Base-by-base conservation (phyloP, 2,113 vertebrate genomes). In the Balaeniceps rex region DNA sequence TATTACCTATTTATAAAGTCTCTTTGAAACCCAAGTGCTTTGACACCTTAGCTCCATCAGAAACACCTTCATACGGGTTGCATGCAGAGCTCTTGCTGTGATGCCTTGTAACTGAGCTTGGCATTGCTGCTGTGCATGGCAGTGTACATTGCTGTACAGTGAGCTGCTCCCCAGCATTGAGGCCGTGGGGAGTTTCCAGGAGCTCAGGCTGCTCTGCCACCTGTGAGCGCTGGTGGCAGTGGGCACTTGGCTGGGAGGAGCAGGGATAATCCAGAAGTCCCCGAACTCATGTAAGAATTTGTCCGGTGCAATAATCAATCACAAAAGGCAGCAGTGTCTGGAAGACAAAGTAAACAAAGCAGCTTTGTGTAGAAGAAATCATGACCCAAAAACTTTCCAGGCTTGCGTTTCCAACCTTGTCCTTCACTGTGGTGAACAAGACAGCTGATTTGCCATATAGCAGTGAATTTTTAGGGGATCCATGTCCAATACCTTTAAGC, bases 101-200 rank as follows among this genome's bases (percentile, higher is more conserved):
- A 19, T 25, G n/a, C 47, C 55, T 33, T 21, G 28, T 64, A 29
- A 6, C 12, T 2, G 80, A 24, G 54, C 66, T 42, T 60, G 25
- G 74, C 9, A 0, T 5, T 7, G 25, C 58, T 5, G 72, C 26
- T 7, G 36, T n/a, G n/a, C 2, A 2, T 29, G 42, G 55, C 10
- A 8, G 13, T 7, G 6, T 5, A 21, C 1, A 0, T 4, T 8
- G 54, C 69, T 31, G 0, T 12, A 8, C 17, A 4, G 57, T 1
- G 19, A 26, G 28, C 58, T 33, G 18, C 23, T 40, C 14, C 36
- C 31, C 40, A 11, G 9, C 2, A 2, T 6, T 26, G 12, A 34
- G 78, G 58, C 28, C 14, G 0, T 4, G 7, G 31, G 51, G 21
- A 23, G 18, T 19, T 42, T 25, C 23, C 68, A 21, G 54, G 21